Conservation (phyloP, 2,797 vertebrate species). For the Serranus cabrilla region DNA sequence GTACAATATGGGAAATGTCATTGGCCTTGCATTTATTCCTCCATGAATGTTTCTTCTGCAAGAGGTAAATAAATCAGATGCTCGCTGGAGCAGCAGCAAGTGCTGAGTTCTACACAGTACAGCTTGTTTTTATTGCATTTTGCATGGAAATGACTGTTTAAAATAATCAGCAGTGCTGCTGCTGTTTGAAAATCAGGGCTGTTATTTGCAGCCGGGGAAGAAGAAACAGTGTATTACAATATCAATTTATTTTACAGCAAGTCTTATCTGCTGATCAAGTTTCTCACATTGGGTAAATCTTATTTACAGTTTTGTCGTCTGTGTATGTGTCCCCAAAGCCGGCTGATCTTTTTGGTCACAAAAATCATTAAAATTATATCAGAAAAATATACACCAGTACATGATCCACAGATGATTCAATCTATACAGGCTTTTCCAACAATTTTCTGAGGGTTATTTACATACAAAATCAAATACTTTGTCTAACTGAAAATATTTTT, state of each 20-base stretch:
- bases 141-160: conserved; percentile 65
- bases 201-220: conserved; percentile 14
- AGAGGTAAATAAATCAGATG: conserved; percentile 65
- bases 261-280: conserved; percentile 24
- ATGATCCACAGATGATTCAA: too few relatives aligned
- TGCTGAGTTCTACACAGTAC: conserved; percentile 49
- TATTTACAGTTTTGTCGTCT: conserved; percentile 3
- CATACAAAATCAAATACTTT: too few relatives aligned
- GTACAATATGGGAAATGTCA: conserved; percentile 52
- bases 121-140: conserved; percentile 60
- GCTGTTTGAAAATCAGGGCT: conserved; percentile 43
- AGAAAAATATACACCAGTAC: too few relatives aligned
- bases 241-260: conserved; percentile 30
- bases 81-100: conserved; percentile 38
- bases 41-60: conserved; percentile 37
- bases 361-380: too few relatives aligned
- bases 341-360: too few relatives aligned
- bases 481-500: too few relatives aligned
- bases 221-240: conserved; percentile 37
- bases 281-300: conserved; percentile 8
- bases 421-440: too few relatives aligned
- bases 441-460: too few relatives aligned
- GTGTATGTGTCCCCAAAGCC: too few relatives aligned
- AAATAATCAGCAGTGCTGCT: conserved; percentile 53
- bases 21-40: conserved; percentile 47